A percentile compares a stretch with the other conserved stretches of the same genome.
phyloP scores from a whole-genome alignment of 2,888 invertebrate genomes.

The Brenthis hecate region DNA sequence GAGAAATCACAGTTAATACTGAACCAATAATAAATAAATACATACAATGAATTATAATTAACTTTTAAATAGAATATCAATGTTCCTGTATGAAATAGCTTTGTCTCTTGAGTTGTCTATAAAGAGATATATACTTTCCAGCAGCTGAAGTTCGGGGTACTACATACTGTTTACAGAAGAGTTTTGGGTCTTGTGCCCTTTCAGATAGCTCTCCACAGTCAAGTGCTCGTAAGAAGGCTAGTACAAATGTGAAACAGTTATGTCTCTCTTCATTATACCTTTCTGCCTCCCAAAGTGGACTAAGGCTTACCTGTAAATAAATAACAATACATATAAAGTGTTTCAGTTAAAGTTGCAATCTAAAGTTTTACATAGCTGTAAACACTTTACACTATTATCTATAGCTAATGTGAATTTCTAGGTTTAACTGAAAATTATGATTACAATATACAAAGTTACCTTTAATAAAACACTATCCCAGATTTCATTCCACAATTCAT shows the following conservation, averaged over 20 bases:
- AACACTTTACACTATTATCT: too few species aligned
- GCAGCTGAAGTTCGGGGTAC: slow-evolving; percentile 91
- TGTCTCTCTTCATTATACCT: slow-evolving; percentile 89
- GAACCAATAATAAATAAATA: slow-evolving; percentile 69
- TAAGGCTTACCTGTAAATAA: slow-evolving; percentile 72
- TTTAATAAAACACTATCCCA: slow-evolving; percentile 87
- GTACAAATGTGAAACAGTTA: slow-evolving; percentile 94
- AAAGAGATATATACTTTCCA: slow-evolving; percentile 92
- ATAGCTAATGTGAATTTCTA: too few species aligned
- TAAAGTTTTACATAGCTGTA: too few species aligned
- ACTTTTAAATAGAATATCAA: slow-evolving; percentile 52
- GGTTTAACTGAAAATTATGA: background rate
- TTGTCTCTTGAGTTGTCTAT: slow-evolving; percentile 85
- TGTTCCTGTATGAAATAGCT: slow-evolving; percentile 75
- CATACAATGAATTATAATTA: slow-evolving; percentile 43
- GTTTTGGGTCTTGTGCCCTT: slow-evolving; percentile 85
- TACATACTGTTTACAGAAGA: slow-evolving; percentile 91
- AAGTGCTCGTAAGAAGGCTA: slow-evolving; percentile 88
- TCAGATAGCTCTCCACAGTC: slow-evolving; percentile 87
- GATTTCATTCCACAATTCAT: slow-evolving; percentile 87
- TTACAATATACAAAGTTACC: slow-evolving; percentile 58
- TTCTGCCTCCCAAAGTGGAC: slow-evolving; percentile 84
- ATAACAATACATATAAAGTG: slow-evolving; percentile 8
- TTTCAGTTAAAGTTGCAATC: background rate
- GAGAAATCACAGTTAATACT: slow-evolving; percentile 80